A percentile compares a stretch with the other conserved stretches of the same genome.
phyloP scores from a whole-genome alignment of 1,140 invertebrate genomes.

The Cydia amplana region DNA sequence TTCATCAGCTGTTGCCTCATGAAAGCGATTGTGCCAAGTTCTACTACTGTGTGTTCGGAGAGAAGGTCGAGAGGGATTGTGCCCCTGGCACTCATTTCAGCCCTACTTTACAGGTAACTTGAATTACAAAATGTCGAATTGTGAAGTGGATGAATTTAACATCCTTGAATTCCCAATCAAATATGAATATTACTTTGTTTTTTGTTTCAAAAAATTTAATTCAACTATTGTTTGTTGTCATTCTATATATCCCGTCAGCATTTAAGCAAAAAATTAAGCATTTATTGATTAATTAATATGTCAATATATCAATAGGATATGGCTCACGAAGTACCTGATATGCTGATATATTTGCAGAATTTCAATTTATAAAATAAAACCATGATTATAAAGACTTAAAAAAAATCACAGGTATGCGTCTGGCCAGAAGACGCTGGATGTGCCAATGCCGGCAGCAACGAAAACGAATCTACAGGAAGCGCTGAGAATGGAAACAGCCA shows the following conservation, averaged over 20 bases:
- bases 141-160: too few species aligned
- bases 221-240: too few species aligned
- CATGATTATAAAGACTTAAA: background rate
- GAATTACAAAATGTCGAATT: background rate
- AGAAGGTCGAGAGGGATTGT: background rate
- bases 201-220: too few species aligned
- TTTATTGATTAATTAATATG: too few species aligned
- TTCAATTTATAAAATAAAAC: too few species aligned
- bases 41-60: slow-evolving; percentile 28
- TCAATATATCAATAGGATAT: too few species aligned
- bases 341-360: too few species aligned
- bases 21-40: slow-evolving; percentile 12
- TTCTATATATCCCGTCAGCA: too few species aligned
- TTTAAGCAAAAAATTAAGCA: too few species aligned
- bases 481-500: slow-evolving; percentile 13
- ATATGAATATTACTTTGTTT: too few species aligned
- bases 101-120: background rate
- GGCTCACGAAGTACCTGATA: too few species aligned
- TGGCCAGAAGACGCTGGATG: slow-evolving; percentile 44
- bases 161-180: too few species aligned
- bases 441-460: background rate
- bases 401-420: slow-evolving; percentile 46
- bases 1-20: slow-evolving; percentile 20
- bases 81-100: slow-evolving; percentile 17
- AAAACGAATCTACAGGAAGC: background rate